A percentile compares a stretch with the other conserved stretches of the same genome.
phyloP scores from a whole-genome alignment of 2,113 vertebrate genomes.

The Struthidea cinerea region DNA sequence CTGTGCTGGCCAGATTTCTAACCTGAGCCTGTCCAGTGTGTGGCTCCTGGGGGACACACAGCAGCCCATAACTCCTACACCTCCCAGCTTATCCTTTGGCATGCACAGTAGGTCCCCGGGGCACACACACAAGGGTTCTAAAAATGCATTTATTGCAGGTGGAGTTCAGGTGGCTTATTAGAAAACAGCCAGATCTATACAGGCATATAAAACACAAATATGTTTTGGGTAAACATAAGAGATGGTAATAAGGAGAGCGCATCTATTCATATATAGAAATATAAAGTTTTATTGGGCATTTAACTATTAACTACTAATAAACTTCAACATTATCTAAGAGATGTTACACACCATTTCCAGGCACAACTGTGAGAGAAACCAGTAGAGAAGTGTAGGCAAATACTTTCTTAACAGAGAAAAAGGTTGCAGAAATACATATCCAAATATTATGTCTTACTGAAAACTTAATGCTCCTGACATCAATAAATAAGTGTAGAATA shows the following conservation, averaged over 20 bases:
- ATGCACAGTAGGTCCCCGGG: rapidly evolving
- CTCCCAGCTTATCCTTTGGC: not conserved
- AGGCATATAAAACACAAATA: not conserved
- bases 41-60: not conserved
- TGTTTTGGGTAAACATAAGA: not conserved
- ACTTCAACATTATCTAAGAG: not conserved
- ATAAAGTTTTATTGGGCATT: not conserved
- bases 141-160: not conserved
- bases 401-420: not conserved
- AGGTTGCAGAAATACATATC: not conserved
- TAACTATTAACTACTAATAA: not conserved
- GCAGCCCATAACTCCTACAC: not conserved
- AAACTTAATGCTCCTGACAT: not conserved
- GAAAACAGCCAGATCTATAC: not conserved
- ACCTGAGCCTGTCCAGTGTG: not conserved
- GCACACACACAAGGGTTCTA: not conserved
- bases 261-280: not conserved
- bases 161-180: not conserved
- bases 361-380: not conserved
- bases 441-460: not conserved
- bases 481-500: not conserved
- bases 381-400: not conserved
- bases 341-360: not conserved
- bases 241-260: not conserved
- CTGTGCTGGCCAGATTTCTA: not conserved